Conservation (phyloP, 1,140 invertebrate genomes). For the Chionoecetes opilio region DNA sequence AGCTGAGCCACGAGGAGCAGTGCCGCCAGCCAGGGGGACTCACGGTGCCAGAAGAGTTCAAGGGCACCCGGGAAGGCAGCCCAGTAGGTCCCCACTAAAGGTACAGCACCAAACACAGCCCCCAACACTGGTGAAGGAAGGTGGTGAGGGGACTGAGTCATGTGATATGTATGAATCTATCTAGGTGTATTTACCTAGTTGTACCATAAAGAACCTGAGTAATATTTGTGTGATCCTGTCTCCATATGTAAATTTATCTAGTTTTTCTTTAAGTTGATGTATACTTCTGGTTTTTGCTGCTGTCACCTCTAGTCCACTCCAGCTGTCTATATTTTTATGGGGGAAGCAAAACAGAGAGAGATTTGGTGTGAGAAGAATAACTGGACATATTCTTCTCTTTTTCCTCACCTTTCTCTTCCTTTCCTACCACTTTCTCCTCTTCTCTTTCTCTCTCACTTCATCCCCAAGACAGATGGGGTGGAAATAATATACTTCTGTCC, state of each 20-base stretch:
- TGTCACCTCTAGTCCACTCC: too few species aligned
- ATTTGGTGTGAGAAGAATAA: too few species aligned
- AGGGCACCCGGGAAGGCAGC: conserved; percentile 96
- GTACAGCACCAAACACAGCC: conserved; percentile 95
- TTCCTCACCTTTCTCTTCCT: too few species aligned
- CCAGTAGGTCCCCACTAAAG: conserved; percentile 97
- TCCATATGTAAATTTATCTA: neutral
- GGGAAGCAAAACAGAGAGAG: too few species aligned
- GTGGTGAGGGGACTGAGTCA: neutral
- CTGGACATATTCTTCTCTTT: too few species aligned
- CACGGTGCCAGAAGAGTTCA: conserved; percentile 96
- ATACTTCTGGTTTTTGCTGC: too few species aligned
- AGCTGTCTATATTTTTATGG: too few species aligned
- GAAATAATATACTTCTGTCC: too few species aligned
- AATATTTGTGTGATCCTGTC: neutral
- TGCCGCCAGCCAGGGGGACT: conserved; percentile 89
- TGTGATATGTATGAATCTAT: neutral
- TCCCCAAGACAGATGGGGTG: too few species aligned
- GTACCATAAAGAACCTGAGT: neutral
- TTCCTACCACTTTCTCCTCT: too few species aligned
- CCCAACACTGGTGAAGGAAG: conserved; percentile 89
- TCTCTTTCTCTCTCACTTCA: too few species aligned
- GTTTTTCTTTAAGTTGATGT: neutral
- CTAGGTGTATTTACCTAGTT: neutral
- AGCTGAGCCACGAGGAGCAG: conserved; percentile 93